Conservation (phyloP, 2,113 vertebrate species). For the Alectura lathami region DNA sequence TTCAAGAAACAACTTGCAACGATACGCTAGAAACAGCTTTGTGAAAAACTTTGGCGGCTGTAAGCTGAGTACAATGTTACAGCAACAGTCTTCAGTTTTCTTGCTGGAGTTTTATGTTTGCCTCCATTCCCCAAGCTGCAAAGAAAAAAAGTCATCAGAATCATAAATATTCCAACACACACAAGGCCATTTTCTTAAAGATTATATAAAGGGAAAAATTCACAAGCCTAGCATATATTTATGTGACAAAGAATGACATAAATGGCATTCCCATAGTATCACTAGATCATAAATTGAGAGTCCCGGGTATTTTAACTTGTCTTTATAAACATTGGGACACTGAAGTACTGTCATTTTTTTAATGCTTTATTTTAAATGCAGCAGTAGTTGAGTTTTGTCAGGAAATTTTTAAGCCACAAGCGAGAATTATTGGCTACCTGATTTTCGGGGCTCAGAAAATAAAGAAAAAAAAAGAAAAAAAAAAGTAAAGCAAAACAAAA, state of each 20-base stretch:
- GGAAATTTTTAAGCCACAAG: background rate
- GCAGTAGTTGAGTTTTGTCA: background rate
- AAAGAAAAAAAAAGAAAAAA: background rate
- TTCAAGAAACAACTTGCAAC: background rate
- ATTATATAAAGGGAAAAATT: background rate
- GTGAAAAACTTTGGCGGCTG: background rate
- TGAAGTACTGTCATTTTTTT: background rate
- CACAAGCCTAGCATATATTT: background rate
- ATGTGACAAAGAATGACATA: background rate
- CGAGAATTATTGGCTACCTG: background rate
- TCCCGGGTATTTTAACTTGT: background rate
- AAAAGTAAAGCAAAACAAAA: background rate
- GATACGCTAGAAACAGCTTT: background rate
- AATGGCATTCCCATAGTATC: fast-evolving
- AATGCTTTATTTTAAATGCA: background rate
- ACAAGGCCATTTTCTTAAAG: background rate
- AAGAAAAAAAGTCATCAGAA: background rate
- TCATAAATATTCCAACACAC: fast-evolving
- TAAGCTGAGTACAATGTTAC: background rate
- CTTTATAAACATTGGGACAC: background rate
- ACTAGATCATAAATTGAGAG: background rate
- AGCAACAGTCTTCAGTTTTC: background rate
- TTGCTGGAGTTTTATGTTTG: background rate
- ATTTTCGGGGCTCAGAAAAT: background rate
- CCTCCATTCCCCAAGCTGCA: background rate